Percentiles rank a stretch among this genome's conserved stretches.
These are phyloP conservation scores for Agrotis exclamationis DNA, from an alignment of 2,888 invertebrate species.

Conservation along the genomic window DNA sequence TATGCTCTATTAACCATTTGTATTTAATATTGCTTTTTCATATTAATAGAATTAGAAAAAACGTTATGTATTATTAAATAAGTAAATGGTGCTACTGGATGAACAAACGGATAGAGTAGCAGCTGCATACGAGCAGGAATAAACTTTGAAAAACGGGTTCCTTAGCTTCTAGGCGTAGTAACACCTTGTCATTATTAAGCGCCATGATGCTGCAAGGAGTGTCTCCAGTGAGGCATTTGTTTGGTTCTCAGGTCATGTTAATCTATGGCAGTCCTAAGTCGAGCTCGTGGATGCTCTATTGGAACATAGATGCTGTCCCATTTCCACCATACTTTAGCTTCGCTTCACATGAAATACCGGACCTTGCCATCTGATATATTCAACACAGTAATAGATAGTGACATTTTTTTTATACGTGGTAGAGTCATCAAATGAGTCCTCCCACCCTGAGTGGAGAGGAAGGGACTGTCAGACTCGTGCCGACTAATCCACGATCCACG, in stretches of 20 bases:
- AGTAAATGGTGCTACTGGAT: neutral
- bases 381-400: too few species aligned
- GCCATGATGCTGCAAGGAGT: neutral
- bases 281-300: neutral
- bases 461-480: too few species aligned
- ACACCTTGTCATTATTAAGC: conserved; percentile 16
- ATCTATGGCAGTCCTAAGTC: neutral
- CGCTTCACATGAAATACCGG: conserved; percentile 5
- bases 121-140: conserved; percentile 27
- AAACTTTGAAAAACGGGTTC: conserved; percentile 28
- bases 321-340: conserved; percentile 26
- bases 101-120: conserved; percentile 15
- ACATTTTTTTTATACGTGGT: too few species aligned
- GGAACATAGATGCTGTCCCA: conserved; percentile 19
- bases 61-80: too few species aligned
- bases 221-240: conserved; percentile 18
- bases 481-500: too few species aligned
- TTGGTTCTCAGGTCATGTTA: conserved; percentile 4
- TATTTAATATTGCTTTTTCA: too few species aligned
- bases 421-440: too few species aligned
- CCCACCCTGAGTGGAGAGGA: too few species aligned
- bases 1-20: too few species aligned
- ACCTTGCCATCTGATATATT: conserved; percentile 4
- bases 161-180: conserved; percentile 18
- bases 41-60: too few species aligned